A percentile compares a stretch with the other conserved stretches of the same genome.
These are phyloP conservation scores for Augochlorella aurata DNA, from an alignment of 2,888 invertebrate genomes.

Conservation along the genomic window DNA sequence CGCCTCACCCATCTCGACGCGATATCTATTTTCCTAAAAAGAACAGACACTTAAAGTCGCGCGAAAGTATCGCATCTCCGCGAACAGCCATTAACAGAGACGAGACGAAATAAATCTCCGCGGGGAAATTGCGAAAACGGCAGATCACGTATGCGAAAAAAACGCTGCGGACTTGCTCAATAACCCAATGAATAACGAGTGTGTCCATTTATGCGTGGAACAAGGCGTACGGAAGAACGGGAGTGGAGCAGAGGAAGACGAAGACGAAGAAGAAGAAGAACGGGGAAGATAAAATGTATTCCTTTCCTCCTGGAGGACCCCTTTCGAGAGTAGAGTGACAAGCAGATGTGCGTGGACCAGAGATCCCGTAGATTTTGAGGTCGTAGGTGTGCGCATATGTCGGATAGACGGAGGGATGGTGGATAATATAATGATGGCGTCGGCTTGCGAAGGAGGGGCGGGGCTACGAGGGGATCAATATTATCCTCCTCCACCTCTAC, in stretches of 20 bases:
- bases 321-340: conserved; percentile 32
- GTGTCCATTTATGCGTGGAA: too few species aligned
- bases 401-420: conserved; percentile 80
- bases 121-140: too few species aligned
- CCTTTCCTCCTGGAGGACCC: background rate
- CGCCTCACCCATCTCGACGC: too few species aligned
- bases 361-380: conserved; percentile 61
- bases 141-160: too few species aligned
- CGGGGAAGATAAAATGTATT: background rate
- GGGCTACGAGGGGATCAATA: conserved; percentile 82
- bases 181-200: too few species aligned
- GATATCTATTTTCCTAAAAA: too few species aligned
- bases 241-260: background rate
- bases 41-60: too few species aligned
- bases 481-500: conserved; percentile 80
- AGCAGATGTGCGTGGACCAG: conserved; percentile 54
- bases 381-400: conserved; percentile 70
- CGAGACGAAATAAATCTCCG: too few species aligned
- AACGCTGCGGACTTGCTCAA: too few species aligned
- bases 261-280: background rate
- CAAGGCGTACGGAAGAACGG: too few species aligned
- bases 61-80: too few species aligned
- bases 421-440: conserved; percentile 82
- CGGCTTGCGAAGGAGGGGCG: conserved; percentile 80
- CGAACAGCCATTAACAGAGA: too few species aligned